Conservation (phyloP, 1,140 invertebrate species). For the Coboldia fuscipes region DNA sequence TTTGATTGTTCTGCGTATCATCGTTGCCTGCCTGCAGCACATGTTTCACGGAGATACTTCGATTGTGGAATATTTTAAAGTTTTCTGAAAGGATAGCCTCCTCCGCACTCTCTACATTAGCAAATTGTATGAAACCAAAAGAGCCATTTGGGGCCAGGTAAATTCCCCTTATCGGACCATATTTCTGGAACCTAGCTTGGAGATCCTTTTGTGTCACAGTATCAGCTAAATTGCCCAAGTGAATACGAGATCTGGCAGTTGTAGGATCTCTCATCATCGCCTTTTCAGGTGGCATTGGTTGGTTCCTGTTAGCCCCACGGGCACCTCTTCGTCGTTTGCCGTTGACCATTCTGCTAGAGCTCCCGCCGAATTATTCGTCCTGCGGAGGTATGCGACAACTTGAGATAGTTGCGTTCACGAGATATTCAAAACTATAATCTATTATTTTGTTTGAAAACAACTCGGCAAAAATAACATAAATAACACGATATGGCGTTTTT, state of each 20-base stretch:
- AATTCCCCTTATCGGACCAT: conserved; percentile 49
- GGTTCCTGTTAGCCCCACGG: no score
- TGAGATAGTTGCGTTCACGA: no score
- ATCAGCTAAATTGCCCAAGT: conserved; percentile 48
- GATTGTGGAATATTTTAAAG: conserved; percentile 44
- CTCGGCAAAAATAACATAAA: no score
- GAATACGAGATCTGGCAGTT: conserved; percentile 45
- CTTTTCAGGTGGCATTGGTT: no score
- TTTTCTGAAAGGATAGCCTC: conserved; percentile 46
- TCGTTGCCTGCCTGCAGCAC: conserved; percentile 18
- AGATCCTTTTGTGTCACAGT: conserved; percentile 39
- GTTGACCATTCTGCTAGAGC: no score
- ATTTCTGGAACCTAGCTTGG: conserved; percentile 47
- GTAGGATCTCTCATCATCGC: conserved; percentile 32
- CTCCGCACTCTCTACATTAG: conserved; percentile 44
- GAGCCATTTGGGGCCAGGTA: conserved; percentile 36
- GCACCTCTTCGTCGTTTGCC: no score
- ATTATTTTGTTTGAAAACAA: no score
- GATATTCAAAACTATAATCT: no score
- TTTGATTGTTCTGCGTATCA: neutral
- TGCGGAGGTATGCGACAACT: no score
- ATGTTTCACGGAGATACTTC: conserved; percentile 33
- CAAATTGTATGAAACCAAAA: conserved; percentile 74
- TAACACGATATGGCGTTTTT: no score
- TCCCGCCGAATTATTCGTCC: no score